Conservation (phyloP, 1,140 invertebrate species). For the Dendrolimus punctatus region DNA sequence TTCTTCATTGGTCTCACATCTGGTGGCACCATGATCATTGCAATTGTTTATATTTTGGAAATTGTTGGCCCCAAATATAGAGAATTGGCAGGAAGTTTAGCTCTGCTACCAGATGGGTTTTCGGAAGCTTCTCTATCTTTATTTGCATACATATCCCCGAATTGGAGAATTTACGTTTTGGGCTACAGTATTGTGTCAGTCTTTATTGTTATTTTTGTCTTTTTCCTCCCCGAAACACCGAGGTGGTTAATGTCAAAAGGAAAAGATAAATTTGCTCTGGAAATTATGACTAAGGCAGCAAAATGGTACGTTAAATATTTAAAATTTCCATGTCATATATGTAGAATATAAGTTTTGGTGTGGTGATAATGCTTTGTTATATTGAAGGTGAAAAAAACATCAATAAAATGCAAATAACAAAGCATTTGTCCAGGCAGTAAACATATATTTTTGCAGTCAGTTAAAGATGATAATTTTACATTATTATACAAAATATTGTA, state of each 20-base stretch:
- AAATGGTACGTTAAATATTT: slow-evolving; percentile 21
- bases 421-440: too few relatives aligned
- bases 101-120: slow-evolving; percentile 28
- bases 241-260: slow-evolving; percentile 39
- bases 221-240: slow-evolving; percentile 37
- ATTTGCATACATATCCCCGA: slow-evolving; percentile 32
- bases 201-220: slow-evolving; percentile 21
- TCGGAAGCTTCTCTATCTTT: slow-evolving; percentile 21
- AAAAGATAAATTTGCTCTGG: slow-evolving; percentile 23
- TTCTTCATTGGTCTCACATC: slow-evolving; percentile 29
- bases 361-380: too few relatives aligned
- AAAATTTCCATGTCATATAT: too few relatives aligned
- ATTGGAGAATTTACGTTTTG: slow-evolving; percentile 28
- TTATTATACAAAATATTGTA: too few relatives aligned
- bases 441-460: too few relatives aligned
- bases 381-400: too few relatives aligned
- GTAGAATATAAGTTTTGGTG: too few relatives aligned
- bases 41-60: slow-evolving; percentile 29
- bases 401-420: too few relatives aligned
- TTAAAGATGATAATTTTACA: too few relatives aligned
- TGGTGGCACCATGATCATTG: slow-evolving; percentile 28
- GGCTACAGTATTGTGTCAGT: slow-evolving; percentile 19
- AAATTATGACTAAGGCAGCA: slow-evolving; percentile 30
- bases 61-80: slow-evolving; percentile 29
- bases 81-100: slow-evolving; percentile 21